Conservation (phyloP, 2,888 invertebrate genomes). For the Tinea pellionella region DNA sequence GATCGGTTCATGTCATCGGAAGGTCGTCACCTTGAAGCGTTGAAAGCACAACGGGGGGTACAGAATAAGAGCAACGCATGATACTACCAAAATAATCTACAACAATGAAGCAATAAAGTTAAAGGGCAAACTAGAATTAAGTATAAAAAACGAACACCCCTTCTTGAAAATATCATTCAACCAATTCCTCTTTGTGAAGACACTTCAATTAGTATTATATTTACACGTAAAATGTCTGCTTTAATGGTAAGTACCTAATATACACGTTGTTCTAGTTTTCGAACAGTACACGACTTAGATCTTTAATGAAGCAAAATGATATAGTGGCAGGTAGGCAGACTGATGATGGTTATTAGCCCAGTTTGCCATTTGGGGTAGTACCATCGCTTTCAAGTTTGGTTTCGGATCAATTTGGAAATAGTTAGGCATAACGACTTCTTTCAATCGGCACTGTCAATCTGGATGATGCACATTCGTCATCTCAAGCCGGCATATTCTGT, state of each 20-base stretch:
- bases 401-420: no score
- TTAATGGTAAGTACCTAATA: constrained; percentile 15
- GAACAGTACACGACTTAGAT: no score
- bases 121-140: background rate
- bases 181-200: background rate
- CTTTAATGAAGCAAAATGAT: no score
- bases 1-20: background rate
- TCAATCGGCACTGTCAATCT: no score
- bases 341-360: no score
- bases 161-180: background rate
- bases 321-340: no score
- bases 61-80: constrained; percentile 1
- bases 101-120: background rate
- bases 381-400: no score
- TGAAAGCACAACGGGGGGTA: background rate
- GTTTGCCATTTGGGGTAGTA: no score
- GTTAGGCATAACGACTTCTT: no score
- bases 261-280: no score
- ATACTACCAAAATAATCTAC: background rate
- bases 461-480: no score
- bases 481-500: no score
- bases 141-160: background rate
- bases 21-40: constrained; percentile 6
- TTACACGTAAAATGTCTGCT: constrained; percentile 1
- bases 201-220: constrained; percentile 9